Conservation (phyloP, 2,797 vertebrate species). For the Characodon lateralis region DNA sequence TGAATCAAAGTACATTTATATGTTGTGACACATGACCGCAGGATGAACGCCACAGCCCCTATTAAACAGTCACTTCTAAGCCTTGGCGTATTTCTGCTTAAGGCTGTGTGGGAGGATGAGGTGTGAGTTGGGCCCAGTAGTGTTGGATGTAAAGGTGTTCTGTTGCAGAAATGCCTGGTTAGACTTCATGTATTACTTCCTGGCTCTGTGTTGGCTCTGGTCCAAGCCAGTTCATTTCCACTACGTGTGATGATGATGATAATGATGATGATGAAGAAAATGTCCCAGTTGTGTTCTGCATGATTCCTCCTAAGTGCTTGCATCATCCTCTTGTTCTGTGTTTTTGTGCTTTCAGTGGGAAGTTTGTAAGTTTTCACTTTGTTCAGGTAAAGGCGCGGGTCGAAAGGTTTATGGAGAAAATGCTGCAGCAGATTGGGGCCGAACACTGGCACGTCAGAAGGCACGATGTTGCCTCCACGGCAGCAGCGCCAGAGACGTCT, state of each 20-base stretch:
- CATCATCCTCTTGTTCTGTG: no score
- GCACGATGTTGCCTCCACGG: neutral
- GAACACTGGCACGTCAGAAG: conserved; percentile 65
- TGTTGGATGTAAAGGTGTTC: conserved; percentile 46
- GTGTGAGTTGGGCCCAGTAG: neutral
- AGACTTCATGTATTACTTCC: conserved; percentile 44
- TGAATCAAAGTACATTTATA: conserved; percentile 39
- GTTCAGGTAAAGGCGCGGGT: conserved; percentile 86
- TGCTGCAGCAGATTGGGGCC: conserved; percentile 78
- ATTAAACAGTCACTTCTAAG: conserved; percentile 60
- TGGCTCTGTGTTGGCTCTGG: conserved; percentile 47
- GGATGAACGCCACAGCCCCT: conserved; percentile 29
- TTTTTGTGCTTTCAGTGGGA: no score
- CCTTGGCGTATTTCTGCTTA: conserved; percentile 32
- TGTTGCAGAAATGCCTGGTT: conserved; percentile 48
- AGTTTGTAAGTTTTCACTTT: conserved; percentile 12
- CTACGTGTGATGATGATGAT: neutral
- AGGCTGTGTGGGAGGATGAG: conserved; percentile 25
- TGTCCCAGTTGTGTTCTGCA: neutral
- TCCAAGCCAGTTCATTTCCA: conserved; percentile 11
- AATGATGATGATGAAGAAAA: neutral
- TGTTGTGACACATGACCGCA: conserved; percentile 28
- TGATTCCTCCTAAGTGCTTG: no score
- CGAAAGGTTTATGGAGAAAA: conserved; percentile 84
- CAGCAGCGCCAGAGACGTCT: conserved; percentile 40